These are phyloP conservation scores for Clarias batrachus DNA, from an alignment of 2,113 vertebrate species.

Conservation along the genomic window DNA sequence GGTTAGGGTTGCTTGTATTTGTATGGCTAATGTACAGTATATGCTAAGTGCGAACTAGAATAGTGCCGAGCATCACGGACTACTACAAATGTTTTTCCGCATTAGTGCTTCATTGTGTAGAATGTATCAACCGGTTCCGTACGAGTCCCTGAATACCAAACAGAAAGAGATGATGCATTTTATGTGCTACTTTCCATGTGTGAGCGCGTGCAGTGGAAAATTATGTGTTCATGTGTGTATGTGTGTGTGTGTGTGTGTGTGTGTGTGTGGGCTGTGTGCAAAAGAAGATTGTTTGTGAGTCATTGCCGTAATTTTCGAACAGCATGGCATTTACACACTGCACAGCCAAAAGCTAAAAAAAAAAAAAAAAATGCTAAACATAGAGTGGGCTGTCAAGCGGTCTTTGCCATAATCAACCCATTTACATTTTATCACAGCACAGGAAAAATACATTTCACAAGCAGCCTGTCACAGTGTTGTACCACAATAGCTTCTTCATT, in stretches of 20 bases:
- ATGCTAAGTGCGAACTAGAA: neutral
- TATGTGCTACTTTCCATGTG: slow-evolving; percentile 11
- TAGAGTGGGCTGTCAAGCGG: slow-evolving; percentile 14
- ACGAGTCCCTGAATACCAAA: slow-evolving; percentile 28
- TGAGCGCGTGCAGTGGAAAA: neutral
- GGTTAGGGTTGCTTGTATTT: neutral
- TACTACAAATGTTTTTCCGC: slow-evolving; percentile 13
- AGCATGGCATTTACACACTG: neutral
- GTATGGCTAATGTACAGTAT: neutral
- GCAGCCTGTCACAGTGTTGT: slow-evolving; percentile 3
- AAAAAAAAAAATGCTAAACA: slow-evolving; percentile 16
- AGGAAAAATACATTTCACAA: neutral
- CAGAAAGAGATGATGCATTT: slow-evolving; percentile 2
- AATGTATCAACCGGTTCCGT: slow-evolving; percentile 20
- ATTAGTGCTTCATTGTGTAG: neutral
- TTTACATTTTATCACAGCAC: slow-evolving; percentile 20
- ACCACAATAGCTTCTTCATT: slow-evolving; percentile 23
- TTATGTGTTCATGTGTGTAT: neutral
- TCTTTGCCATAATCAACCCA: slow-evolving; percentile 14
- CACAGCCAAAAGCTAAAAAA: slow-evolving; percentile 16
- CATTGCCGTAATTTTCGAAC: slow-evolving; percentile 37
- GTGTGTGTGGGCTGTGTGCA: slow-evolving; percentile 11
- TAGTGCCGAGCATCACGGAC: neutral
- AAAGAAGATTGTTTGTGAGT: slow-evolving; percentile 34
- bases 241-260: slow-evolving; percentile 13